Conservation (phyloP, 2,113 vertebrate genomes). For the Paralichthys olivaceus region DNA sequence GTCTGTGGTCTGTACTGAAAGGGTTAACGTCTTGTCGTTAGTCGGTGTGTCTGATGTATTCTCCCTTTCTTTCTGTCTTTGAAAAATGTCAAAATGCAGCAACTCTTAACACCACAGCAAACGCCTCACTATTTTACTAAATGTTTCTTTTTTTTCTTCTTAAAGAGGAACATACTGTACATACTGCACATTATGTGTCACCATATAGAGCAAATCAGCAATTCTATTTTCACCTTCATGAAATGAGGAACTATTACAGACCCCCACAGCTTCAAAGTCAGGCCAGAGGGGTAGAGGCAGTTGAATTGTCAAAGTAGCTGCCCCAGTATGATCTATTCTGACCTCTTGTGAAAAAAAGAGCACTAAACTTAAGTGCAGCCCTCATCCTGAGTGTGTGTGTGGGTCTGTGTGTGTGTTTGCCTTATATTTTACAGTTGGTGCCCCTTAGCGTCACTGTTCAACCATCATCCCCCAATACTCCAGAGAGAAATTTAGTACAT, state of each 20-base stretch:
- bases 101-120: neutral
- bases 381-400: neutral
- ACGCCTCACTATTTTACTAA: neutral
- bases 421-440: neutral
- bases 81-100: slow-evolving; percentile 2
- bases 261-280: neutral
- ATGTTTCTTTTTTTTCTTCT: neutral
- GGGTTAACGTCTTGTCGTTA: slow-evolving; percentile 69
- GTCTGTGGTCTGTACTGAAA: slow-evolving; percentile 37
- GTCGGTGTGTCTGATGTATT: slow-evolving; percentile 25
- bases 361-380: neutral
- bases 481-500: too few relatives aligned
- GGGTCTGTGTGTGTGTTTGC: too few relatives aligned
- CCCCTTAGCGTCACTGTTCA: neutral
- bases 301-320: neutral
- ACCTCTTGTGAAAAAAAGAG: neutral
- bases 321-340: neutral
- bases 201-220: neutral
- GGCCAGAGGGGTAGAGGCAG: neutral
- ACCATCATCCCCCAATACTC: neutral
- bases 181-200: neutral
- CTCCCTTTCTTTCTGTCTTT: neutral
- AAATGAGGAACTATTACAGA: slow-evolving; percentile 23
- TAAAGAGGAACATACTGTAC: neutral
- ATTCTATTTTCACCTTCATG: neutral